Base-by-base conservation (phyloP, 2,888 invertebrate species). In the Amiota communis region DNA sequence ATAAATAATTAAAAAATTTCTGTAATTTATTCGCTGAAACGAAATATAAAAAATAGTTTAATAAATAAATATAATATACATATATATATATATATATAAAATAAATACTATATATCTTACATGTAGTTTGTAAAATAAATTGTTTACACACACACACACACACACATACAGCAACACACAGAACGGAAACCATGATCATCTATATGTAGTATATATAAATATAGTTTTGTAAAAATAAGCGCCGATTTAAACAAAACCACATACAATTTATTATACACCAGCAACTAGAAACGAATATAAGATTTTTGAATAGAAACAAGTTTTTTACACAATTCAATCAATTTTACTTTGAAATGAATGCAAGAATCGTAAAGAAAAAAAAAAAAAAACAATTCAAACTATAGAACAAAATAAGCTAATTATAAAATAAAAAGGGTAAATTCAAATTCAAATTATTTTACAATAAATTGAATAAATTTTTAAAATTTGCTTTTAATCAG, bases 1-100 rank as follows among this genome's bases (percentile, higher is more conserved):
- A 36, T 36, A 36, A 36, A 6, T 36, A 36, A 36, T 36, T 36
- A 36, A 36, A 36, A 57, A 57, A 17, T 17, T 57, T 57, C 17
- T 57, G 17, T 53, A 53, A 53, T 53, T 57, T 57, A 57, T 17
- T 57, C 57, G 15, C 57, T 57, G 57, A 17, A 57, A 47, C 65
- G 65, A 47, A 65, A 65, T 23, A 65, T 23, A 48, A 65, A 48
- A 65, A 65, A 65, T 65, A 65, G 65, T 15, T 47, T 65, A 48
- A 65, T 47, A 65, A 36, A 13, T 63, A 63, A 8, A 53, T 53
- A 53, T 8, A 23, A 53, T n/a, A 53, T 53, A 36, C 6, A 36
- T 36, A 36, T 63, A 63, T 53, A 53, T 53, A 53, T n/a, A 53
- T n/a, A 53, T 53, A 36, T 36, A 36, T 36, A 36, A 36, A 36